Conservation (phyloP, 2,113 vertebrate genomes). For the Synodontis membranacea region DNA sequence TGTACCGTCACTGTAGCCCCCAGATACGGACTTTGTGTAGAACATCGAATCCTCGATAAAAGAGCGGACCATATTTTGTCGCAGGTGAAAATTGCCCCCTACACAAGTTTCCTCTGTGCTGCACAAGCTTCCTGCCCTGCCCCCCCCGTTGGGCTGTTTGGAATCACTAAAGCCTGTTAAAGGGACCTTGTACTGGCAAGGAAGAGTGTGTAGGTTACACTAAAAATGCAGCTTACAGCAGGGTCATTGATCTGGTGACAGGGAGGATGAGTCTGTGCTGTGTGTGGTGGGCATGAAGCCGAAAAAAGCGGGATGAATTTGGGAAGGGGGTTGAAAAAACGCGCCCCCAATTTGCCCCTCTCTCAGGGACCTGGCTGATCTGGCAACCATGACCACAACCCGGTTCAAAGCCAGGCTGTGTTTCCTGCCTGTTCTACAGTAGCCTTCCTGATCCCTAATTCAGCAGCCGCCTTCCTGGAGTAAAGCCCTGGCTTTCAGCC, state of each 20-base stretch:
- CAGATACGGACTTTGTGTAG: not conserved
- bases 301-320: not conserved
- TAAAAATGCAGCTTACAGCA: conserved; percentile 23
- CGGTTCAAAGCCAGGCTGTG: conserved; percentile 17
- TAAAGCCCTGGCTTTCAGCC: conserved; percentile 30
- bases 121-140: not conserved
- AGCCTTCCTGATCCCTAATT: conserved; percentile 32
- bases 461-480: conserved; percentile 39
- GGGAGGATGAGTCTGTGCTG: conserved; percentile 7
- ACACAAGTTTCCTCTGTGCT: conserved; percentile 10
- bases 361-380: conserved; percentile 29
- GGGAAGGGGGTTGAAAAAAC: not conserved
- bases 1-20: not conserved
- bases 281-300: conserved; percentile 4
- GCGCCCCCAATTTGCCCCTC: conserved; percentile 26
- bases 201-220: conserved; percentile 21
- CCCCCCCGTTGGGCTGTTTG: conserved; percentile 7
- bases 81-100: not conserved
- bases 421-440: conserved; percentile 35
- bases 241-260: conserved; percentile 24
- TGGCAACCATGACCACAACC: conserved; percentile 29
- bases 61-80: not conserved
- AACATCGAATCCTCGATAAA: not conserved
- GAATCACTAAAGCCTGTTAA: conserved; percentile 20
- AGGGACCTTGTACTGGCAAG: conserved; percentile 23